Conservation (phyloP, 2,888 invertebrate species). For the Pachycephus smyrnensis region DNA sequence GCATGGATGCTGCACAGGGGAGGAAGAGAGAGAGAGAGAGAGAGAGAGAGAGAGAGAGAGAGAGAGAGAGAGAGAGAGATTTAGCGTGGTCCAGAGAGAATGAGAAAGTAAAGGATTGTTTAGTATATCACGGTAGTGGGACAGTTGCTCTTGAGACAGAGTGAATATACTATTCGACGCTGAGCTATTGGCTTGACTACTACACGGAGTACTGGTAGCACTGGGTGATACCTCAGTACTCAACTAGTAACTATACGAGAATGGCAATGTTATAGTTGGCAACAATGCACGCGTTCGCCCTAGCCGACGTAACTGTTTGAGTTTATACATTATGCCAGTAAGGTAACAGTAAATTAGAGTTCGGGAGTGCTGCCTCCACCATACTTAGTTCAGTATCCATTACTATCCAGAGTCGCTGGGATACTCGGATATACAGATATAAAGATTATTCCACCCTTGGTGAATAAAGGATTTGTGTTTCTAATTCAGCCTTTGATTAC, state of each 20-base stretch:
- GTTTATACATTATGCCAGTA: slow-evolving; percentile 27
- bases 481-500: background rate
- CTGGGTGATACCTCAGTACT: background rate
- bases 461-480: background rate
- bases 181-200: background rate
- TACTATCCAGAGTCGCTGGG: background rate
- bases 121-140: background rate
- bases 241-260: background rate
- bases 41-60: no score
- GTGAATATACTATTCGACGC: background rate
- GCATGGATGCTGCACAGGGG: background rate
- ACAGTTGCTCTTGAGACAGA: background rate
- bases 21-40: no score
- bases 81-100: background rate
- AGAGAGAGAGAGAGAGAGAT: no score
- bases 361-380: background rate
- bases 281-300: background rate
- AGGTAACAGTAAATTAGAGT: slow-evolving; percentile 29
- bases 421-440: background rate
- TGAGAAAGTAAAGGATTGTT: background rate
- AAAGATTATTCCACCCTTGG: background rate
- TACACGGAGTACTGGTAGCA: background rate
- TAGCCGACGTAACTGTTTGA: slow-evolving; percentile 22
- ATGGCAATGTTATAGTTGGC: background rate
- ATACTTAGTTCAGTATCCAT: background rate